These are phyloP conservation scores for Latheticus oryzae DNA, from an alignment of 2,888 invertebrate species.

Conservation along the genomic window DNA sequence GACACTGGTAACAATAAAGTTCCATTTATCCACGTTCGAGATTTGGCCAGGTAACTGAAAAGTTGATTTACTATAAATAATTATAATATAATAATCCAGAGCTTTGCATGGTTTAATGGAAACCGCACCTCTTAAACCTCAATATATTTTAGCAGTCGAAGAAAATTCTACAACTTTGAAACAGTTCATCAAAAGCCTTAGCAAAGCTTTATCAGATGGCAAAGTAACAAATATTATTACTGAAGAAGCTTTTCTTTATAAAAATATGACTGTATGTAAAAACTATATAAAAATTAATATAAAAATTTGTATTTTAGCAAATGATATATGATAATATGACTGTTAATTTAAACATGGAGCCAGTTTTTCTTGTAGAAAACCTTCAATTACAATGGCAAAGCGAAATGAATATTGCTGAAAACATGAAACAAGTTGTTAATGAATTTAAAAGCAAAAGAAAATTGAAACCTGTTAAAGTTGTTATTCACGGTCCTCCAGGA, in stretches of 20 bases:
- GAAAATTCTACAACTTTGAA: slow-evolving; percentile 68
- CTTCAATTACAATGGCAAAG: slow-evolving; percentile 69
- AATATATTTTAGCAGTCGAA: slow-evolving; percentile 75
- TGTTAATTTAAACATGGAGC: slow-evolving; percentile 71
- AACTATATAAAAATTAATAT: not conserved
- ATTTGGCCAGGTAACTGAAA: slow-evolving; percentile 65
- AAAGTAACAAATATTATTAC: slow-evolving; percentile 69
- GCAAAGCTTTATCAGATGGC: slow-evolving; percentile 68
- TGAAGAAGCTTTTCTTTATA: slow-evolving; percentile 71
- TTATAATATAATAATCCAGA: slow-evolving; percentile 51
- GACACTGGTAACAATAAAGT: slow-evolving; percentile 71
- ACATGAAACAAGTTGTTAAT: slow-evolving; percentile 63
- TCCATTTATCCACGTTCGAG: slow-evolving; percentile 74
- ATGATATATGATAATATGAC: slow-evolving; percentile 69
- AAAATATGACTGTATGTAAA: slow-evolving; percentile 65
- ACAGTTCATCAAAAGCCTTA: slow-evolving; percentile 71
- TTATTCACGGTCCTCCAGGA: slow-evolving; percentile 76
- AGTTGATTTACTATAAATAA: not conserved
- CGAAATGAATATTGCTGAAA: slow-evolving; percentile 67
- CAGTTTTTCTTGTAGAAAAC: slow-evolving; percentile 68
- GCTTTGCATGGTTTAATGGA: slow-evolving; percentile 59
- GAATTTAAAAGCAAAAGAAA: slow-evolving; percentile 58
- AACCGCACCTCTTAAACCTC: slow-evolving; percentile 69
- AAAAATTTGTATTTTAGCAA: slow-evolving; percentile 64
- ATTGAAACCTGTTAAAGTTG: slow-evolving; percentile 70